phyloP scores from a whole-genome alignment of 2,888 invertebrate species.

The Agrotis exclamationis region DNA sequence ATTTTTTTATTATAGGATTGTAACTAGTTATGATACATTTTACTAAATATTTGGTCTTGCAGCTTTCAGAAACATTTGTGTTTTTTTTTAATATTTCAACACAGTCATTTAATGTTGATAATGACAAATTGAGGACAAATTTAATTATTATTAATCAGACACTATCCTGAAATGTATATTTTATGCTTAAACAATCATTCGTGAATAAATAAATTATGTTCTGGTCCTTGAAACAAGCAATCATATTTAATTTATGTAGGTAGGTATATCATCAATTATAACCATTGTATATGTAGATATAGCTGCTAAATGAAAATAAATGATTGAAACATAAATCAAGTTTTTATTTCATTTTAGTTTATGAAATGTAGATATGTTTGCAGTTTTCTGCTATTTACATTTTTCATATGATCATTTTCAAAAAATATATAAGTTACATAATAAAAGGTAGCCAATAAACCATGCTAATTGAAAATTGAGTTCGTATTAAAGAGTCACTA shows the following conservation, averaged over 20 bases:
- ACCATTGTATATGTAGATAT: neutral
- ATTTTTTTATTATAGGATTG: too few species aligned
- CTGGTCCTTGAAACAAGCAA: neutral
- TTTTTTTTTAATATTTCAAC: neutral
- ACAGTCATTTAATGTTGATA: neutral
- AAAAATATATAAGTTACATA: neutral
- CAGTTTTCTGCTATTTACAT: neutral
- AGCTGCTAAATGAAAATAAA: conserved; percentile 15
- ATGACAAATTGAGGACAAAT: neutral
- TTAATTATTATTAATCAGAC: conserved; percentile 3
- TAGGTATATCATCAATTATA: too few species aligned
- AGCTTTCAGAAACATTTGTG: neutral
- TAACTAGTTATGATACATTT: too few species aligned
- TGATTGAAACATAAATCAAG: conserved; percentile 26
- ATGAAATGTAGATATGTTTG: neutral
- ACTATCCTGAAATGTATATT: neutral
- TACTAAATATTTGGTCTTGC: too few species aligned
- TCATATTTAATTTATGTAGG: conserved; percentile 9
- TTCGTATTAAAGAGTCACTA: too few species aligned
- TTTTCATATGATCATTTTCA: neutral
- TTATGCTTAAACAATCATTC: conserved; percentile 1
- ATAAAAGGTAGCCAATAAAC: too few species aligned
- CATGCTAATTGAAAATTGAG: too few species aligned
- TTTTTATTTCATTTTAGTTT: conserved; percentile 35
- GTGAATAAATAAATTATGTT: neutral